phyloP scores from a whole-genome alignment of 2,797 vertebrate genomes.

The Sciurus vulgaris region DNA sequence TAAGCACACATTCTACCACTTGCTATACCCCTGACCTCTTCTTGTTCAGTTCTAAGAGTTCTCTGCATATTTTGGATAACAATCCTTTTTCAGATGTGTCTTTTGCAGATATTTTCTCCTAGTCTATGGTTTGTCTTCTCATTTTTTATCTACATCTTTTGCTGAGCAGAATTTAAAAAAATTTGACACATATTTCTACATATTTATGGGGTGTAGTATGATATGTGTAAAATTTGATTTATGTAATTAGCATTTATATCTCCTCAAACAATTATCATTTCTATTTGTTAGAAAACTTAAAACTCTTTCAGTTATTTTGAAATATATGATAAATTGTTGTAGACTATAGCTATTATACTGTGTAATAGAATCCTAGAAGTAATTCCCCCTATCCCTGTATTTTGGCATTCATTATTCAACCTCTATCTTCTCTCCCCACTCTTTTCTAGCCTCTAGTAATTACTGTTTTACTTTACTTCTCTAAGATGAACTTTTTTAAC shows the following conservation, averaged over 20 bases:
- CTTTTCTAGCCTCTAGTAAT: neutral
- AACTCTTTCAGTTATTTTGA: neutral
- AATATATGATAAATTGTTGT: neutral
- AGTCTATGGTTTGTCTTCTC: neutral
- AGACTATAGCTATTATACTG: neutral
- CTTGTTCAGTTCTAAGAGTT: neutral
- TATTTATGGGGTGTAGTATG: neutral
- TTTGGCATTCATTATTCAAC: neutral
- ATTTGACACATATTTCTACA: neutral
- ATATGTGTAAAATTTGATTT: neutral
- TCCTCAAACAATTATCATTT: neutral
- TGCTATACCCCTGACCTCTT: neutral
- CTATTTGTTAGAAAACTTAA: neutral
- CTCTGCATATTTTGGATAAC: neutral
- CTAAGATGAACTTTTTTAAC: neutral
- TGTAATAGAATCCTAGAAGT: neutral
- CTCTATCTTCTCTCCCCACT: no score
- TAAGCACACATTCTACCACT: neutral
- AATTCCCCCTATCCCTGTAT: neutral
- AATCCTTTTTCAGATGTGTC: neutral
- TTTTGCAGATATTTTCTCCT: neutral
- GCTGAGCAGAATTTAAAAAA: neutral
- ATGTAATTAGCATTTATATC: neutral
- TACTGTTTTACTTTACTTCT: neutral
- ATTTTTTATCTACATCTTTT: neutral